Percentiles rank a stretch among this genome's conserved stretches.
Conservation (phyloP, 2,797 vertebrate genomes). For the Platyrinchus mystaceus region DNA sequence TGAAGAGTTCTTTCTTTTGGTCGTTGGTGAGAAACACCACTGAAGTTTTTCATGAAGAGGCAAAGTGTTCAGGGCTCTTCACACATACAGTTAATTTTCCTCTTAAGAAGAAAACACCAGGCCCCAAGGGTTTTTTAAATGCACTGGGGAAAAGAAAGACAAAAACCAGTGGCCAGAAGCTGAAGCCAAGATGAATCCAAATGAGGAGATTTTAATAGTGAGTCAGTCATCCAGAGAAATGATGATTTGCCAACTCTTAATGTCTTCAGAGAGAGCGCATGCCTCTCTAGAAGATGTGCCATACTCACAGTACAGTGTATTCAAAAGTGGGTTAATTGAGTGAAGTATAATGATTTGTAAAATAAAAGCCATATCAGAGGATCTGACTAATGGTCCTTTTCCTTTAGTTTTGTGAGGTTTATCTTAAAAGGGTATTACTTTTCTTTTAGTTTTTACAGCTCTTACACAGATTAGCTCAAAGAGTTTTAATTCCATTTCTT, state of each 20-base stretch:
- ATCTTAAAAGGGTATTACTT: not conserved
- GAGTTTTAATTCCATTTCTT: not conserved
- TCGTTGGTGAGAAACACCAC: not conserved
- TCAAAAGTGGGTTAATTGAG: conserved; percentile 40
- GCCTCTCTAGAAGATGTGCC: conserved; percentile 19
- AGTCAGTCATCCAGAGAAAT: conserved; percentile 56
- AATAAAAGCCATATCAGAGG: not conserved
- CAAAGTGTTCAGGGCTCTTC: not conserved
- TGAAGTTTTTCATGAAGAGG: not conserved
- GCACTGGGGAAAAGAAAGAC: not conserved
- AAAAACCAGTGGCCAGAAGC: conserved; percentile 15
- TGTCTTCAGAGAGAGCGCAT: not conserved
- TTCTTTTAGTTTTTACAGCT: not conserved
- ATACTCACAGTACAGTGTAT: not conserved
- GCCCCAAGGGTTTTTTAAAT: not conserved
- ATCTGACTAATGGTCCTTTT: not conserved
- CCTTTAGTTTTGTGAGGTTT: not conserved
- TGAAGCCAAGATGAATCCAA: conserved; percentile 51
- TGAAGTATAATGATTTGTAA: not conserved
- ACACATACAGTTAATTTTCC: not conserved
- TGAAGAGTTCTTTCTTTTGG: not conserved
- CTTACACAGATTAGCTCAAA: not conserved
- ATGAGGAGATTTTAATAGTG: conserved; percentile 54
- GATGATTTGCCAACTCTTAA: not conserved
- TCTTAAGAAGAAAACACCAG: not conserved